A percentile compares a stretch with the other conserved stretches of the same genome.
These are phyloP conservation scores for Acanthosoma haemorrhoidale DNA, from an alignment of 2,888 invertebrate genomes.

Conservation along the genomic window DNA sequence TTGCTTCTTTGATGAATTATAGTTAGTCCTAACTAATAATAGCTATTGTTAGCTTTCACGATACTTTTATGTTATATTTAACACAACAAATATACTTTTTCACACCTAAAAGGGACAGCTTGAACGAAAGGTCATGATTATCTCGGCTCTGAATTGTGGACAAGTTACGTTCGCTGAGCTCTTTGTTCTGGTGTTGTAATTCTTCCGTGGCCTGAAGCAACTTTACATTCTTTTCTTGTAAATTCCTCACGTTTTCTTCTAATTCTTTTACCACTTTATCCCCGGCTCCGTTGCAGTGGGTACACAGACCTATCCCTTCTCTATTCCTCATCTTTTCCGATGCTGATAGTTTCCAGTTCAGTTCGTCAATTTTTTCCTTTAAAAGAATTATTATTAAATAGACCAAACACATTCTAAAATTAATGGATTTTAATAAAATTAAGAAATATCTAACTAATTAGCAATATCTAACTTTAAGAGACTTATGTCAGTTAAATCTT, in stretches of 20 bases:
- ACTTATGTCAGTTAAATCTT: too few relatives aligned
- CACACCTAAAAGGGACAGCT: neutral
- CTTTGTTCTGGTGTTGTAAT: neutral
- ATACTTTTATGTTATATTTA: neutral
- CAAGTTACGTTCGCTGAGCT: neutral
- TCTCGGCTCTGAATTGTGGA: neutral
- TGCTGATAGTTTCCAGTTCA: slow-evolving; percentile 2
- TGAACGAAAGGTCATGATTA: neutral
- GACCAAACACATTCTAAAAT: too few relatives aligned
- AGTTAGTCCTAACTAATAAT: too few relatives aligned
- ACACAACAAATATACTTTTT: neutral
- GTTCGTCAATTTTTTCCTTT: slow-evolving; percentile 15
- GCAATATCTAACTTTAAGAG: too few relatives aligned
- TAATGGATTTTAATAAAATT: too few relatives aligned
- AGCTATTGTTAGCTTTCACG: too few relatives aligned
- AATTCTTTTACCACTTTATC: slow-evolving; percentile 1
- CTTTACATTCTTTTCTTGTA: neutral
- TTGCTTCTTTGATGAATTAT: too few relatives aligned
- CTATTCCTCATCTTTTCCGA: neutral
- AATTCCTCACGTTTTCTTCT: neutral
- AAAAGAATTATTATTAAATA: neutral
- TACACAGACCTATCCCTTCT: neutral
- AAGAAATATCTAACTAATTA: too few relatives aligned
- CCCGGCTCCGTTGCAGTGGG: neutral
- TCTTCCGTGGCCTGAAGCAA: neutral